phyloP scores from a whole-genome alignment of 2,888 invertebrate species.

The Hylaea fasciaria region DNA sequence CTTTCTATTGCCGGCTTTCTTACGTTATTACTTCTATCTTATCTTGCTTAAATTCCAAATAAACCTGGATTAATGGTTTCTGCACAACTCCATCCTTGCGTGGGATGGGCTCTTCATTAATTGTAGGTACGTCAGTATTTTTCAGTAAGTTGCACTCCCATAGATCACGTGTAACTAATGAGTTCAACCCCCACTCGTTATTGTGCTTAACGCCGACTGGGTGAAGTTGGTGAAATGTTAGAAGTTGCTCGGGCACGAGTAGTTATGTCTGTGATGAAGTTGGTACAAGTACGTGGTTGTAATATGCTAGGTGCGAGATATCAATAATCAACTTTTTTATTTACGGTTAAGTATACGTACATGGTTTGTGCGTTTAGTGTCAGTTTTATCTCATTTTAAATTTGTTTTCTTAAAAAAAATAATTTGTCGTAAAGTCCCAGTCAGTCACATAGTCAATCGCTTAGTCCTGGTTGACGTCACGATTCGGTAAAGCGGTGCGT shows the following conservation, averaged over 20 bases:
- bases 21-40: too few relatives aligned
- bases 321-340: not conserved
- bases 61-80: too few relatives aligned
- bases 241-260: slow-evolving; percentile 7
- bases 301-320: not conserved
- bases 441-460: too few relatives aligned
- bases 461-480: too few relatives aligned
- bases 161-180: slow-evolving; percentile 53
- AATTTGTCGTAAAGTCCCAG: too few relatives aligned
- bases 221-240: slow-evolving; percentile 1
- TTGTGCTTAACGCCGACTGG: slow-evolving; percentile 25
- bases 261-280: slow-evolving; percentile 21
- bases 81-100: not conserved
- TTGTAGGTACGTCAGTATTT: slow-evolving; percentile 26
- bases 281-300: not conserved
- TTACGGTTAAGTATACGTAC: too few relatives aligned
- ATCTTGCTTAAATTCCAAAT: too few relatives aligned
- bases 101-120: not conserved
- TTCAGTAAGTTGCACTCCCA: slow-evolving; percentile 33
- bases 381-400: too few relatives aligned
- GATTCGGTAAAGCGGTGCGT: too few relatives aligned
- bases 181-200: slow-evolving; percentile 41
- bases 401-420: too few relatives aligned
- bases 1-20: too few relatives aligned
- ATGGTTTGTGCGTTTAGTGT: too few relatives aligned